Evolutionary conservation across 2,797 vertebrate genomes (phyloP).

Genomic region (Miichthys miiuy): DNA sequence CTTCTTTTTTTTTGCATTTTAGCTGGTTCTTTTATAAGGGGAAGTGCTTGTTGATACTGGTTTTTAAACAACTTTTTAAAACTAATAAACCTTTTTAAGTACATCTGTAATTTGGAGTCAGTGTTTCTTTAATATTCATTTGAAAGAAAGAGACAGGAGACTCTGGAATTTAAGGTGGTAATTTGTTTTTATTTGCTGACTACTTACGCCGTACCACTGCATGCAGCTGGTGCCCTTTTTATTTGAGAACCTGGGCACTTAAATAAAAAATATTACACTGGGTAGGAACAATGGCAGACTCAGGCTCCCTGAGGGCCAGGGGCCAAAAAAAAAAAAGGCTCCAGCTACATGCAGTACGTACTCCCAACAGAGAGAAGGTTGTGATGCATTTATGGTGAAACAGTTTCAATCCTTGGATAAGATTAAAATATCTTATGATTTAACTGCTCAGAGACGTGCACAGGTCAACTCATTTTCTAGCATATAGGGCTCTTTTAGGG

Average conservation of each 20-base stretch:
- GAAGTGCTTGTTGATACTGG: conserved; percentile 93
- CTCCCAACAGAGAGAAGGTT: too few species aligned
- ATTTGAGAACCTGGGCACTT: background rate
- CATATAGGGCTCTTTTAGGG: too few species aligned
- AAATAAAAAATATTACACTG: background rate
- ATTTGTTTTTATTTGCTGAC: background rate
- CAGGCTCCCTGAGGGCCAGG: background rate
- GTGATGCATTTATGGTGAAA: too few species aligned
- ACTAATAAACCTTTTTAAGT: conserved; percentile 92
- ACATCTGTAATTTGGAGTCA: conserved; percentile 74
- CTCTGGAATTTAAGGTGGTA: background rate
- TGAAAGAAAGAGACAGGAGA: background rate
- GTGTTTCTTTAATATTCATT: conserved; percentile 35
- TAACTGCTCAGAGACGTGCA: too few species aligned
- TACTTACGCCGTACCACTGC: background rate
- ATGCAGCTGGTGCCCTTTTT: background rate
- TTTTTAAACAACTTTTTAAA: conserved; percentile 92
- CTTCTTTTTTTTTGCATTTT: conserved; percentile 92
- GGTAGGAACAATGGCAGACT: background rate
- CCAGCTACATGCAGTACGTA: background rate
- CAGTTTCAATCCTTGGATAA: too few species aligned
- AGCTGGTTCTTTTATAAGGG: conserved; percentile 92
- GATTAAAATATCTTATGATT: too few species aligned
- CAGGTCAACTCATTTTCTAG: too few species aligned
- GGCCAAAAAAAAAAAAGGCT: background rate